Evolutionary conservation across 2,797 vertebrate species (phyloP), one percentile per base, ranked within the genome.

Genomic region (Spondyliosoma cantharus): DNA sequence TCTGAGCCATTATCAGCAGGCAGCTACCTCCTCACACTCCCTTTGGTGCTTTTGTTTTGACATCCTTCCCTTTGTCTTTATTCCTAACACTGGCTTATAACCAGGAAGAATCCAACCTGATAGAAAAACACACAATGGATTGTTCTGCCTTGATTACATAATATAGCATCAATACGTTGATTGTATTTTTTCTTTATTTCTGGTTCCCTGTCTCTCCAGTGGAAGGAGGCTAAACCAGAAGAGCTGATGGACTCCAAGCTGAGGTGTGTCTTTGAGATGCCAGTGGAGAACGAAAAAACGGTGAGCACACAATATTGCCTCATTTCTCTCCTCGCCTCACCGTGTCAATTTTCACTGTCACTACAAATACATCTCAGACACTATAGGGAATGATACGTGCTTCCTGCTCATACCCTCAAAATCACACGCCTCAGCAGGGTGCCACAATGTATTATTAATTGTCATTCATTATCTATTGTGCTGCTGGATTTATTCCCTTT

Each of bases 201-300:
- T 67, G 50, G 37, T 60, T 66, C 20, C 16, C 45, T 46, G 45
- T 46, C 45, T 46, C 45, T 95, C 58, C 90, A 99, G 98, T 99
- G 98, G 98, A 99, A 99, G 96, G 98, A 99, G 90, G 98, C 97
- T 71, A 99, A 99, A 86, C 96, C 97, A 0, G 98, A 99, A 48
- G 98, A 99, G 82, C 96, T 99, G 86, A 99, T 99, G 98, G 98
- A 99, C 93, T 99, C 97, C n/a, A 99, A 99, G 94, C 96, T 99
- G 95, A 96, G 97, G 91, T 99, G 98, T 95, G 96, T 98, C 91
- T 99, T 99, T 92, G 98, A 99, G 89, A 95, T 99, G 91, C 98
- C 98, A 46, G 92, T 90, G 63, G 98, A 99, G 90, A 99, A 97
- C 50, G 98, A 98, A 89, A 99, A 98, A 95, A 96, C 94, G 90